Conservation (phyloP, 2,797 vertebrate genomes). For the Cetoscarus ocellatus region DNA sequence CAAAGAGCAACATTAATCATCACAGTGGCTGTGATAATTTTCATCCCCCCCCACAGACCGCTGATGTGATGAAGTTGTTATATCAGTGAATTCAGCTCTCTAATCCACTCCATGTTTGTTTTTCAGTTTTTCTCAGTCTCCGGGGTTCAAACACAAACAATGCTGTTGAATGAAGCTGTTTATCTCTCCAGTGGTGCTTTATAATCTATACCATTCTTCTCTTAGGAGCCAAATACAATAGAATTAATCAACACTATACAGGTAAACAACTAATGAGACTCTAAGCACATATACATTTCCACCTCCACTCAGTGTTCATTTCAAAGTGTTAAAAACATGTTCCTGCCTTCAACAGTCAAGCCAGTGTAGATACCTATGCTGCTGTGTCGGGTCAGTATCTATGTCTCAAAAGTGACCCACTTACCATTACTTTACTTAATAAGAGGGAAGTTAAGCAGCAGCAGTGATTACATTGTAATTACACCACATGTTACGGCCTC, state of each 20-base stretch:
- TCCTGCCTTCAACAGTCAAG: background rate
- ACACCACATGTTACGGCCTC: conserved; percentile 12
- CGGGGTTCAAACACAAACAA: background rate
- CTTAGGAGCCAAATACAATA: background rate
- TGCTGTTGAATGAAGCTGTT: conserved; percentile 21
- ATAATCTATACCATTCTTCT: background rate
- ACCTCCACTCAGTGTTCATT: background rate
- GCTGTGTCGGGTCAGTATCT: conserved; percentile 15
- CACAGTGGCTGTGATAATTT: background rate
- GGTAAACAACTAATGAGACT: background rate
- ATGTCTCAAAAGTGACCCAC: conserved; percentile 19
- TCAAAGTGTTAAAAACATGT: background rate
- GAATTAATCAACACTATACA: background rate
- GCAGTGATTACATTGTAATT: conserved; percentile 28
- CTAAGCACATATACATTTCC: background rate
- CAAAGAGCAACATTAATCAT: background rate
- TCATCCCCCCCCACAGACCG: conserved; percentile 8
- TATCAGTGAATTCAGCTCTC: conserved; percentile 21
- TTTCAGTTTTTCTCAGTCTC: conserved; percentile 38
- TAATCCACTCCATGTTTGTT: conserved; percentile 33
- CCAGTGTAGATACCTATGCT: conserved; percentile 2
- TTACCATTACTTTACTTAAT: conserved; percentile 22
- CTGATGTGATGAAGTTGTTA: conserved; percentile 15
- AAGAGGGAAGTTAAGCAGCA: conserved; percentile 25
- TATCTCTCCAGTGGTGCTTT: background rate